Percentiles rank a stretch among this genome's conserved stretches.
Evolutionary conservation across 2,888 invertebrate species (phyloP).

Genomic region (Hipparchia sbordonii): DNA sequence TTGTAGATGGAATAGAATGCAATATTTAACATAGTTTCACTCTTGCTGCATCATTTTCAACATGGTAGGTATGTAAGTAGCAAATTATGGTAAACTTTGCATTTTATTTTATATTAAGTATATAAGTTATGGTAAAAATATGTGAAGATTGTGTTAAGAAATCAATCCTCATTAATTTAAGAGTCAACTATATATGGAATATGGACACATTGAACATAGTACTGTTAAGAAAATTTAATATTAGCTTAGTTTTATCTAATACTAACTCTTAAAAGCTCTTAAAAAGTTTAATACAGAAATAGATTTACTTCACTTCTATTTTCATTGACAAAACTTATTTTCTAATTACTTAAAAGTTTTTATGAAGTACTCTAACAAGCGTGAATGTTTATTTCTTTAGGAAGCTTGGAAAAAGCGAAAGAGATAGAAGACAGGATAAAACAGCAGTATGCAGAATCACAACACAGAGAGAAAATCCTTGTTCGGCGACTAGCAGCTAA

Average conservation of each 20-base stretch:
- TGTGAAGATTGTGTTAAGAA: no score
- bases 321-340: neutral
- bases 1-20: neutral
- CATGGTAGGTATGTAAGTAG: neutral
- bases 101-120: neutral
- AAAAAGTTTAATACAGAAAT: neutral
- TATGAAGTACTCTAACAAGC: neutral
- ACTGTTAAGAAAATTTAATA: no score
- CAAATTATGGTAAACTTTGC: neutral
- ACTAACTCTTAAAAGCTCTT: neutral
- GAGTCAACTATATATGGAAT: no score
- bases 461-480: slow-evolving; percentile 95
- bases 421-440: slow-evolving; percentile 91
- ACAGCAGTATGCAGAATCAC: slow-evolving; percentile 92
- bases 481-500: slow-evolving; percentile 96
- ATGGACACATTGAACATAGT: no score
- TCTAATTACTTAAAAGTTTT: neutral
- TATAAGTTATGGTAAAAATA: no score
- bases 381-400: slow-evolving; percentile 65
- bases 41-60: no score
- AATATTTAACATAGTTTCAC: neutral
- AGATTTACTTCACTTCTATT: neutral
- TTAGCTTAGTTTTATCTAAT: no score
- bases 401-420: slow-evolving; percentile 87
- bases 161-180: no score